Conservation (phyloP, 2,113 vertebrate species). For the Potamarius usumacintae region DNA sequence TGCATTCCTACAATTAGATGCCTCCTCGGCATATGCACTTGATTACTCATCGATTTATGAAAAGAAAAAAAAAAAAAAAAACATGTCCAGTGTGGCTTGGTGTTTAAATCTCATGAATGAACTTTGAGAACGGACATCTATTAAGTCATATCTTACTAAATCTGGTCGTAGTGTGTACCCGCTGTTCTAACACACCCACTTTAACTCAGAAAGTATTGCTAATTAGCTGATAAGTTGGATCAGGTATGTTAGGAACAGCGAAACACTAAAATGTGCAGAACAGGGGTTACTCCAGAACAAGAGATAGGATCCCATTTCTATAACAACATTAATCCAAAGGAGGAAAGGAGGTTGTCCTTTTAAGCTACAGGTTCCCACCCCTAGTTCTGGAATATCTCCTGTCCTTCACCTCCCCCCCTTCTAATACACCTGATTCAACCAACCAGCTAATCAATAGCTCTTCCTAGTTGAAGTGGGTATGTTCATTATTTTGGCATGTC, state of each 20-base stretch:
- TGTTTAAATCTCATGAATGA: neutral
- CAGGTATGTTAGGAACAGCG: neutral
- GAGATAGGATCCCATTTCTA: neutral
- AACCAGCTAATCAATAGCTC: too few relatives aligned
- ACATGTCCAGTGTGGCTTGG: neutral
- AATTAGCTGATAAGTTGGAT: neutral
- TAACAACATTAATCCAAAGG: neutral
- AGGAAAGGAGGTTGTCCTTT: neutral
- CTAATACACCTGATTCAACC: too few relatives aligned
- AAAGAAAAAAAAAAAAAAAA: neutral
- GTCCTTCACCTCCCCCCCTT: too few relatives aligned
- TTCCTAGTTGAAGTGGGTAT: too few relatives aligned
- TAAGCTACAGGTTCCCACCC: too few relatives aligned
- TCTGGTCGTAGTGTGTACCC: neutral
- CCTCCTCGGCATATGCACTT: neutral
- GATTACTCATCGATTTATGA: neutral
- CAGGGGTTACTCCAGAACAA: neutral
- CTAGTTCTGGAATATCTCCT: too few relatives aligned
- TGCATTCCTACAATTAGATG: neutral
- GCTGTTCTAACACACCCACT: neutral
- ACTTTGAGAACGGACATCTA: neutral
- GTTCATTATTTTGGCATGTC: too few relatives aligned
- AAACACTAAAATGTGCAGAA: neutral
- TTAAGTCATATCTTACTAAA: neutral
- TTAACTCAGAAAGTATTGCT: neutral